Conservation (phyloP, 37 sponge, comb jelly and placozoan species). For the Agelas oroides region DNA sequence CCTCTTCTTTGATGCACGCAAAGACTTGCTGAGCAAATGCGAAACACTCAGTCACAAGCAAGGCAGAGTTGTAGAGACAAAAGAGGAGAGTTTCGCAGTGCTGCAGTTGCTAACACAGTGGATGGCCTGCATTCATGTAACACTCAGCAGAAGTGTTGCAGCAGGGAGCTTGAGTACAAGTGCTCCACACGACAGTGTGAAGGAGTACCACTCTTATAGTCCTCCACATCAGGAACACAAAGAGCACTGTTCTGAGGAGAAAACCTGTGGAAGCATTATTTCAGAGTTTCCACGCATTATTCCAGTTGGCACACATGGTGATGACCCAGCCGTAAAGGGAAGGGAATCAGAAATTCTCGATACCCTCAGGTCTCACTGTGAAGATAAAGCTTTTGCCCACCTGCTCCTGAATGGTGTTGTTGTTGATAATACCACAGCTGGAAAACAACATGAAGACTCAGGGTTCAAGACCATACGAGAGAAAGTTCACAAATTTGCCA, state of each 20-base stretch:
- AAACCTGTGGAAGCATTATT: not conserved
- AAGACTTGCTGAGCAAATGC: slow-evolving; percentile 12
- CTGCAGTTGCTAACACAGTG: slow-evolving; percentile 33
- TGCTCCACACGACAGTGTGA: too few relatives aligned
- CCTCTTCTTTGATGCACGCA: slow-evolving; percentile 58
- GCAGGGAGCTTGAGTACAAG: too few relatives aligned
- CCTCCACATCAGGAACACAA: too few relatives aligned
- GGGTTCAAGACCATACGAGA: not conserved
- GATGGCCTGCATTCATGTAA: slow-evolving; percentile 56
- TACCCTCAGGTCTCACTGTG: not conserved
- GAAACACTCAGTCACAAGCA: not conserved
- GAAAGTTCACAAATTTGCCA: slow-evolving; percentile 31
- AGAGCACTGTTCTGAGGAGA: too few relatives aligned
- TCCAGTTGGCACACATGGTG: slow-evolving; percentile 54
- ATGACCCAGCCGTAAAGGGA: slow-evolving; percentile 7
- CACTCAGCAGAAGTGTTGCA: not conserved
- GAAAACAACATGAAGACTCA: slow-evolving; percentile 48
- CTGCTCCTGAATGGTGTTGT: slow-evolving; percentile 5
- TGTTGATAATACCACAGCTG: slow-evolving; percentile 70
- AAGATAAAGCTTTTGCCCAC: slow-evolving; percentile 22
- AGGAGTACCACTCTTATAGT: too few relatives aligned
- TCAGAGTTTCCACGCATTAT: slow-evolving; percentile 29
- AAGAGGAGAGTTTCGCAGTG: not conserved
- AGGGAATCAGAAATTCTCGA: not conserved
- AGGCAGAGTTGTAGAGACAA: not conserved